Conservation (phyloP, 2,113 vertebrate species). For the Channa maculata region DNA sequence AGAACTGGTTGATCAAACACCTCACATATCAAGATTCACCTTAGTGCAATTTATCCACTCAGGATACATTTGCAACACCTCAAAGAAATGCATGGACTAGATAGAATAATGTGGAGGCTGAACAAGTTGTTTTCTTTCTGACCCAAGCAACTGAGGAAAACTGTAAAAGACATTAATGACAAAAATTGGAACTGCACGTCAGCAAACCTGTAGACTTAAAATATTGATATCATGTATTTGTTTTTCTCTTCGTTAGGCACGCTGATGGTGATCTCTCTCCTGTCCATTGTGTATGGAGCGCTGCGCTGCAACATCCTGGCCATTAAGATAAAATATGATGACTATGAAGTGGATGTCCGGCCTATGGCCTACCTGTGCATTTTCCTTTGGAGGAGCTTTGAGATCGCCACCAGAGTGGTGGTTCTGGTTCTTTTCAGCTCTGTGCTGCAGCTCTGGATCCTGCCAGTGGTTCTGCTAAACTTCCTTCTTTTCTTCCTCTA, state of each 20-base stretch:
- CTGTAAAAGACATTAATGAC: too few species aligned
- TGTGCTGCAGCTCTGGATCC: slow-evolving; percentile 91
- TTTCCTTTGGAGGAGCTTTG: slow-evolving; percentile 96
- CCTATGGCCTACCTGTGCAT: slow-evolving; percentile 93
- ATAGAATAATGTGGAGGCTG: too few species aligned
- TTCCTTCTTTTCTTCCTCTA: slow-evolving; percentile 92
- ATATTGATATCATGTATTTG: slow-evolving; percentile 9
- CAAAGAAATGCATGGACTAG: too few species aligned
- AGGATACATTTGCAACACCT: too few species aligned
- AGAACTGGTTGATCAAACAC: too few species aligned
- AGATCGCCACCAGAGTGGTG: slow-evolving; percentile 92
- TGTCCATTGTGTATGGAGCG: slow-evolving; percentile 97
- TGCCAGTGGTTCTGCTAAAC: slow-evolving; percentile 87
- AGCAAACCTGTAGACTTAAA: too few species aligned
- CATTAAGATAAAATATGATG: slow-evolving; percentile 97
- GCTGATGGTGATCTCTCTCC: slow-evolving; percentile 92
- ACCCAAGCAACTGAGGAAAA: too few species aligned
- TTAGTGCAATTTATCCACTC: too few species aligned
- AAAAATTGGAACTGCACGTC: too few species aligned
- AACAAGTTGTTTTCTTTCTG: too few species aligned
- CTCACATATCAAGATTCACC: too few species aligned
- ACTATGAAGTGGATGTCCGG: slow-evolving; percentile 90
- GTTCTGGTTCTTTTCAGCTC: slow-evolving; percentile 97
- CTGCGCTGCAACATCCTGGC: slow-evolving; percentile 98
- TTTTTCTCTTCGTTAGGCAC: slow-evolving; percentile 80